These are phyloP conservation scores for Steinernema hermaphroditum DNA, from an alignment of 2,888 invertebrate genomes.

Conservation along the genomic window DNA sequence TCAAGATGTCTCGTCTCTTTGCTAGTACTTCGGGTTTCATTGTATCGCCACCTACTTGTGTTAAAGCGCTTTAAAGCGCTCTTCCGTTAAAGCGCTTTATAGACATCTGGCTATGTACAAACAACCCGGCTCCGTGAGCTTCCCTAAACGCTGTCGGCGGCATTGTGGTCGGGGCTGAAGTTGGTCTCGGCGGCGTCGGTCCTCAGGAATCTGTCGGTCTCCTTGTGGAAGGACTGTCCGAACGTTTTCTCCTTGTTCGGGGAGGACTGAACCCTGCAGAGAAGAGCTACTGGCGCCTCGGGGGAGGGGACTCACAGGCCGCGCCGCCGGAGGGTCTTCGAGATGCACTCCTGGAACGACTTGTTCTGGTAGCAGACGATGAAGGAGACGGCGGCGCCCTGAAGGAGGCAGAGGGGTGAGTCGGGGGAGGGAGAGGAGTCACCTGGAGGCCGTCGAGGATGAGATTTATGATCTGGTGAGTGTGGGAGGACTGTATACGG, in stretches of 20 bases:
- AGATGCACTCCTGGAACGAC: slow-evolving; percentile 43
- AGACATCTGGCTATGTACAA: slow-evolving; percentile 1
- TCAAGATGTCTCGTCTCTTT: too few species aligned
- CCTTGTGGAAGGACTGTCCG: neutral
- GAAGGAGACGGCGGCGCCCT: slow-evolving; percentile 57
- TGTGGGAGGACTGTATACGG: slow-evolving; percentile 64
- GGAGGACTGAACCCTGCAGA: neutral
- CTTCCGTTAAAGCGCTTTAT: too few species aligned
- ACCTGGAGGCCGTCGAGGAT: slow-evolving; percentile 70
- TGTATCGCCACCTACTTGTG: too few species aligned
- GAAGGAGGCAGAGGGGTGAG: slow-evolving; percentile 33
- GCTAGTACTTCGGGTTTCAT: too few species aligned
- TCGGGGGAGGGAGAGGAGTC: neutral
- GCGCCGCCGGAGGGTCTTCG: slow-evolving; percentile 30
- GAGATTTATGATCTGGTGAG: slow-evolving; percentile 68
- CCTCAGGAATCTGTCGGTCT: neutral
- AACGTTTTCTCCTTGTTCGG: neutral
- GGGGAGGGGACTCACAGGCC: slow-evolving; percentile 33
- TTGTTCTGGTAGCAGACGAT: slow-evolving; percentile 61
- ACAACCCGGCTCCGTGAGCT: slow-evolving; percentile 21
- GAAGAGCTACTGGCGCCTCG: neutral
- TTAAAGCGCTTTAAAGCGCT: too few species aligned
- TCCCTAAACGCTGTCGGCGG: too few species aligned
- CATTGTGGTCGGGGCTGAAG: too few species aligned
- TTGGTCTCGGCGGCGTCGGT: neutral